These are phyloP conservation scores for Anagrus nilaparvatae DNA, from an alignment of 1,140 invertebrate genomes.

Conservation along the genomic window DNA sequence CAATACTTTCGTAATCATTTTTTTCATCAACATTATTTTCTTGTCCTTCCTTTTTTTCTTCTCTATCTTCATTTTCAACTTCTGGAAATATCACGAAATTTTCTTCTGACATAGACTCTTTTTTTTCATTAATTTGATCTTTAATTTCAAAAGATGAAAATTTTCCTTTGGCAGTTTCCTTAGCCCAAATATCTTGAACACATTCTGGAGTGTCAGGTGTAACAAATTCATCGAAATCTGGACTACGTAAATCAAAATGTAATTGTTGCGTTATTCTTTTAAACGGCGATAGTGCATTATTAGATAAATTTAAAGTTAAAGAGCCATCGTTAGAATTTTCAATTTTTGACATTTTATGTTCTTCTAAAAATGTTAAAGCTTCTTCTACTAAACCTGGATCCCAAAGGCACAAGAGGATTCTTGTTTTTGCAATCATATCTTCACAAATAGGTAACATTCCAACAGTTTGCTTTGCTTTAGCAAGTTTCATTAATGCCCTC, in stretches of 20 bases:
- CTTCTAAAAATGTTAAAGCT: constrained; percentile 69
- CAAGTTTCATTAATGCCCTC: constrained; percentile 59
- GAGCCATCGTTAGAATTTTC: constrained; percentile 29
- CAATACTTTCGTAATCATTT: constrained; percentile 22
- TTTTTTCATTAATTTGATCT: constrained; percentile 26
- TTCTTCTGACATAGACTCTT: constrained; percentile 19
- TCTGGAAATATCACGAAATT: constrained; percentile 40
- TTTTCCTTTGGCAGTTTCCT: constrained; percentile 30
- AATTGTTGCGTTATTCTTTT: constrained; percentile 67
- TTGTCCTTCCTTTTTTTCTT: constrained; percentile 19
- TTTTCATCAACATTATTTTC: constrained; percentile 28
- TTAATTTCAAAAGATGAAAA: constrained; percentile 15
- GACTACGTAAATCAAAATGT: constrained; percentile 56
- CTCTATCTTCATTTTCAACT: constrained; percentile 16
- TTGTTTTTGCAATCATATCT: constrained; percentile 66
- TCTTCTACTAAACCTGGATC: constrained; percentile 76
- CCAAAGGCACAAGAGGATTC: constrained; percentile 69
- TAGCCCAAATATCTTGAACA: constrained; percentile 49
- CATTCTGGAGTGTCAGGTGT: constrained; percentile 55
- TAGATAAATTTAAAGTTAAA: constrained; percentile 28
- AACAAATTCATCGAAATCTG: constrained; percentile 61
- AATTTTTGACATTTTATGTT: constrained; percentile 51
- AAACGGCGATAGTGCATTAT: constrained; percentile 56
- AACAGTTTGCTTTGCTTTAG: constrained; percentile 58
- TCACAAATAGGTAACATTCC: constrained; percentile 70